Conservation (phyloP, 2,113 vertebrate species). For the Cercopithecus mona region DNA sequence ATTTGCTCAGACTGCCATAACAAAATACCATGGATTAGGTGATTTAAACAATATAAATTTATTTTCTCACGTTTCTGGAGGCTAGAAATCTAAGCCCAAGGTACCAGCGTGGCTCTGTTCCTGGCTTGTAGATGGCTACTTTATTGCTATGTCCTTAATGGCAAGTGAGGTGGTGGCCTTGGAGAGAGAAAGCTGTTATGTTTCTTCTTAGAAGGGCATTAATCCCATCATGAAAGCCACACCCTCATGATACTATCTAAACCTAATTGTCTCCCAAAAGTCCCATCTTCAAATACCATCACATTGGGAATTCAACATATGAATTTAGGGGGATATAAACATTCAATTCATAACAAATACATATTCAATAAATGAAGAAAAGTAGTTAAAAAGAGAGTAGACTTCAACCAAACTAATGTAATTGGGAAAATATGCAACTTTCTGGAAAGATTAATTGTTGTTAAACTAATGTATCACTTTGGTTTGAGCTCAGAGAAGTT, state of each 20-base stretch:
- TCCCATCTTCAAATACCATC: not conserved
- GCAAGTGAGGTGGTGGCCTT: not conserved
- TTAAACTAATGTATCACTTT: not conserved
- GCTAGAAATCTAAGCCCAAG: not conserved
- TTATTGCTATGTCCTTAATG: not conserved
- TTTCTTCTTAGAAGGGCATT: not conserved
- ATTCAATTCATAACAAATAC: not conserved
- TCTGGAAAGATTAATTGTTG: not conserved
- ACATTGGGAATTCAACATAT: not conserved
- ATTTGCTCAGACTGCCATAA: not conserved
- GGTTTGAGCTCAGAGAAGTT: not conserved
- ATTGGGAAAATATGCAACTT: not conserved
- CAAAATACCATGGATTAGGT: not conserved
- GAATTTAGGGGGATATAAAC: not conserved
- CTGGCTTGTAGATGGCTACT: not conserved
- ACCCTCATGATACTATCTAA: not conserved
- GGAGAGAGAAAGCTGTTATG: not conserved
- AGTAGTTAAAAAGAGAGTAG: not conserved
- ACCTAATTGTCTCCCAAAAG: not conserved
- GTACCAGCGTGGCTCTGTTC: not conserved
- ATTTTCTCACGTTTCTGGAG: not conserved
- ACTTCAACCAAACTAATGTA: not conserved
- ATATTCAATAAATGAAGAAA: not conserved
- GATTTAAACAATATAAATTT: not conserved
- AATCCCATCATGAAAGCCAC: not conserved